Evolutionary conservation across 2,797 vertebrate species (phyloP), one percentile per base, ranked within the genome.

Genomic region (Cynodonichthys magdalenae): DNA sequence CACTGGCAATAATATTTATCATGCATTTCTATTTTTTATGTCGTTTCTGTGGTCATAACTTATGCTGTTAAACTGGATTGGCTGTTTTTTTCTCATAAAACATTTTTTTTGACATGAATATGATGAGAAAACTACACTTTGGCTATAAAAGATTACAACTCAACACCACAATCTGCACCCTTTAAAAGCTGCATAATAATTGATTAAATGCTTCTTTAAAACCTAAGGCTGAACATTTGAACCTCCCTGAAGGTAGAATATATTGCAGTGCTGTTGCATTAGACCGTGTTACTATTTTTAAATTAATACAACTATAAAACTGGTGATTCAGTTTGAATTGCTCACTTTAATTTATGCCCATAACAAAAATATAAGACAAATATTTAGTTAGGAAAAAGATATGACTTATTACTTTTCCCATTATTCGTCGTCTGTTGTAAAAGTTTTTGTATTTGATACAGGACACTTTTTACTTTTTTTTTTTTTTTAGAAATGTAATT

Each of bases 361-460:
- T 62, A 10, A 48, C 50, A 63, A 27, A 29, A 20, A 17, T 34
- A 18, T 49, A 5, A 27, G 42, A 9, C 3, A 36, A 36, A 36
- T 36, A 9, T 36, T 36, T 14, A 6, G 12, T 47, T 15, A 18
- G 17, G 17, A 14, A 17, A 53, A 47, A 68, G 29, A 18, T 61
- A 58, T 49, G 15, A 7, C 49, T 18, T 17, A 41, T 42, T 36
- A 45, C 39, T 50, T 54, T 62, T 53, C 28, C 61, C 51, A 4
- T 56, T n/a, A 15, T 47, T 45, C 12, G 55, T 20, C 24, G 55
- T 45, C 46, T 57, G 58, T 24, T 49, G 34, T 42, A 47, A 48
- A 45, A 15, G 19, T 76, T 67, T 55, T 11, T 27, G 15, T 57
- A 45, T 73, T 57, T 54, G 45, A 41, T 3, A 20, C 24, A 36